Evolutionary conservation across 2,888 invertebrate species (phyloP), one percentile per base, ranked within the genome.

Genomic region (Temnothorax rugatulus): DNA sequence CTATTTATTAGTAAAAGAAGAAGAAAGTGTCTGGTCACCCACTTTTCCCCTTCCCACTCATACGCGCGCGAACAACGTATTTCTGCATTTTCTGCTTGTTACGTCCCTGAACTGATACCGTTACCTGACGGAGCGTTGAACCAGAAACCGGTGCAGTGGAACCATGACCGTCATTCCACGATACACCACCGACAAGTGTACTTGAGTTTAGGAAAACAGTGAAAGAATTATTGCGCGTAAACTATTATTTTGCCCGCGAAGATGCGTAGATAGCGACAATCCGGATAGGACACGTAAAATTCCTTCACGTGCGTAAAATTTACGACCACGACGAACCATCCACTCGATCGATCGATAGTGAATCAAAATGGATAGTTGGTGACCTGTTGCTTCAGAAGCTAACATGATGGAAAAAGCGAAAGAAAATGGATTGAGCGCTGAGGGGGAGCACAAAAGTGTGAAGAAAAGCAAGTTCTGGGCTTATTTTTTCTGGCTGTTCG

Each of bases 401-500:
- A 64, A 29, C 8, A 59, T 47, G 69, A 59, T 47, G 74, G 21
- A 9, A 38, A 76, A 25, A 47, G 18, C 11, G 38, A 25, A 69
- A 38, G 29, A 59, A 44, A 61, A 61, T 15, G 73, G 1, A 29
- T 64, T 47, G 34, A 13, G 18, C 9, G 4, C 4, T 4, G 57
- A 84, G 4, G 54, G 25, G 25, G 34, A 29, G 41, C 9, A 21
- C 3, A 44, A 38, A 41, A 50, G 29, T 15, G 13, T 52, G 57
- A 73, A 84, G 59, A 73, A 85, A 73, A 79, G 68, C 4, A 81
- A 95, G 13, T 93, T 97, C 73, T 93, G 96, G 91, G 97, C 99
- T 0, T 99, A 99, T 93, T 84, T 99, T 1, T 95, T 97, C 59
- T 99, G 99, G 99, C 92, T 98, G 0, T 96, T 98, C 89, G 98